These are phyloP conservation scores for Panthera leo DNA, from an alignment of 2,113 vertebrate species.

Conservation along the genomic window DNA sequence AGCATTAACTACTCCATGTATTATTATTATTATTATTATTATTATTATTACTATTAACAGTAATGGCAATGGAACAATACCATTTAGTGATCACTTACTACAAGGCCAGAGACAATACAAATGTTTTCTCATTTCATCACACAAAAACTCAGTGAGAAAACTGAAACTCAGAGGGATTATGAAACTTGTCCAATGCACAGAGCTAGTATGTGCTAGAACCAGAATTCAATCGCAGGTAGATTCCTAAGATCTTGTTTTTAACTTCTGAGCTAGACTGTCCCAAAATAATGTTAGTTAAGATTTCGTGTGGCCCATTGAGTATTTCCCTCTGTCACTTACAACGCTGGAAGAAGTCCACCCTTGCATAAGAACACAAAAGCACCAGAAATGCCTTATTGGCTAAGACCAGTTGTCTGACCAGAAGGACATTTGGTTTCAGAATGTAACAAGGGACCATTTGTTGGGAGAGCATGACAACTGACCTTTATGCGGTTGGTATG, in stretches of 20 bases:
- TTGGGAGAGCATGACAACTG: background rate
- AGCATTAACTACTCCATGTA: background rate
- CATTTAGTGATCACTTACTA: background rate
- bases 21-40: background rate
- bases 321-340: slow-evolving; percentile 19
- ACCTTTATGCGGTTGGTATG: background rate
- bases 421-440: background rate
- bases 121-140: background rate
- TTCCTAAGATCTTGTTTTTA: background rate
- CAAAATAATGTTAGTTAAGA: slow-evolving; percentile 34
- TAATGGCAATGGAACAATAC: background rate
- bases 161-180: background rate
- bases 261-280: background rate
- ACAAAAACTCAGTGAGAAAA: background rate
- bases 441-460: slow-evolving; percentile 6
- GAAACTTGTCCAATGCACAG: background rate
- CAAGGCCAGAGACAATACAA: background rate
- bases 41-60: background rate
- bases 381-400: slow-evolving; percentile 22
- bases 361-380: slow-evolving; percentile 48
- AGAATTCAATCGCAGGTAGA: slow-evolving; percentile 23
- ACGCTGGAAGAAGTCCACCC: background rate
- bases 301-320: background rate
- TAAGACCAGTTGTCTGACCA: background rate
- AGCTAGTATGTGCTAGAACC: background rate